Conservation (phyloP, 2,113 vertebrate genomes). For the Megaleporinus macrocephalus region DNA sequence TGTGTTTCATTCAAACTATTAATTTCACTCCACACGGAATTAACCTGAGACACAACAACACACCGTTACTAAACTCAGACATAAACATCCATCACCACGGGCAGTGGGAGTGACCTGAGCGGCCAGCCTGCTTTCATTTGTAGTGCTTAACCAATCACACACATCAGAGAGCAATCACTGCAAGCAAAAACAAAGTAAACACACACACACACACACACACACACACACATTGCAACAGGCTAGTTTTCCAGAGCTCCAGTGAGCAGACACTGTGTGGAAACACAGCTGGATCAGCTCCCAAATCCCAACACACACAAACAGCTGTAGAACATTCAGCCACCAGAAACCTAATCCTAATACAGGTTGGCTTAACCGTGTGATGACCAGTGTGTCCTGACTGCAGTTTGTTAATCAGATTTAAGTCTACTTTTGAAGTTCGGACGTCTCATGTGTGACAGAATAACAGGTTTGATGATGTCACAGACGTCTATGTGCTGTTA, state of each 20-base stretch:
- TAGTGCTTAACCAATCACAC: constrained; percentile 24
- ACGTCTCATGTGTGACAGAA: too few species aligned
- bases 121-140: constrained; percentile 1
- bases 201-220: constrained; percentile 18
- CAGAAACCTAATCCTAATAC: not conserved
- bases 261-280: not conserved
- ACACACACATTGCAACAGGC: not conserved
- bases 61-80: constrained; percentile 23
- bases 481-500: too few species aligned
- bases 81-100: constrained; percentile 34
- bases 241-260: not conserved
- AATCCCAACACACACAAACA: not conserved
- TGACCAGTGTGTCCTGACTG: not conserved
- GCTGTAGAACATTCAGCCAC: not conserved
- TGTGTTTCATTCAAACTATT: constrained; percentile 32
- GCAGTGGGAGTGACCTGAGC: not conserved
- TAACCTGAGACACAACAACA: constrained; percentile 35
- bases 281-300: not conserved
- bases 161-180: constrained; percentile 19
- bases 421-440: too few species aligned
- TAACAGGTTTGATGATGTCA: too few species aligned
- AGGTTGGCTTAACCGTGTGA: not conserved
- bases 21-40: constrained; percentile 33
- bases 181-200: constrained; percentile 18
- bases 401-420: too few species aligned